Evolutionary conservation across 1,140 invertebrate genomes (phyloP), one percentile per base, ranked within the genome.

Genomic region (Drosophila subpulchrella): DNA sequence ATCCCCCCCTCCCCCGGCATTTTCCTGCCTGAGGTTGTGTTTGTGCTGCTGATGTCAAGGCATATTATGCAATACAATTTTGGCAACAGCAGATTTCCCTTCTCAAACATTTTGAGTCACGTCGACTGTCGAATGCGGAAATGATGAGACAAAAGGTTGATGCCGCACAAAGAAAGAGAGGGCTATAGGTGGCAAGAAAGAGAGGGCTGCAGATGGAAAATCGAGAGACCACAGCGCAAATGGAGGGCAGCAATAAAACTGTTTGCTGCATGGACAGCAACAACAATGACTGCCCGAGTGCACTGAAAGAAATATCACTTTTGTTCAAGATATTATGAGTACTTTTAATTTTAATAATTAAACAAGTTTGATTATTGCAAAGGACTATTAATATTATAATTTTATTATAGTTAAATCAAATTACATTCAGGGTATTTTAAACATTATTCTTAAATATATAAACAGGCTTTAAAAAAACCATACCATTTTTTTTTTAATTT

Each of bases 61-160:
- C 84, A 83, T 76, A 83, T 81, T 86, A 86, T 78, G 75, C 82
- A 86, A 86, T 83, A 89, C 83, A 88, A 80, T 88, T 88, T 78
- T 77, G 74, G 74, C 55, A 70, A 67, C 42, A 27, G 32, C 41
- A 13, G 20, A 34, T 32, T 51, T 17, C n/a, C 24, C 61, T 78
- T 65, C 57, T 73, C 81, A 73, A 56, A 57, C 65, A 54, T 57
- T 75, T 61, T 78, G 71, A 86, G 76, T 89, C 83, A 88, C 80
- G 76, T 83, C 66, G 81, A 34, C 63, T 59, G 74, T 76, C 74
- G 63, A 66, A 75, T 60, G 75, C 76, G 76, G 75, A 78, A 82
- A 82, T 82, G 73, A 81, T 81, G 74, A 77, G 67, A 81, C 67
- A 66, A 80, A 65, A 55, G 62, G 36, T 32, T 32, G 48, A 51